Conservation (phyloP, 2,797 vertebrate genomes). For the Myotis vivesi region DNA sequence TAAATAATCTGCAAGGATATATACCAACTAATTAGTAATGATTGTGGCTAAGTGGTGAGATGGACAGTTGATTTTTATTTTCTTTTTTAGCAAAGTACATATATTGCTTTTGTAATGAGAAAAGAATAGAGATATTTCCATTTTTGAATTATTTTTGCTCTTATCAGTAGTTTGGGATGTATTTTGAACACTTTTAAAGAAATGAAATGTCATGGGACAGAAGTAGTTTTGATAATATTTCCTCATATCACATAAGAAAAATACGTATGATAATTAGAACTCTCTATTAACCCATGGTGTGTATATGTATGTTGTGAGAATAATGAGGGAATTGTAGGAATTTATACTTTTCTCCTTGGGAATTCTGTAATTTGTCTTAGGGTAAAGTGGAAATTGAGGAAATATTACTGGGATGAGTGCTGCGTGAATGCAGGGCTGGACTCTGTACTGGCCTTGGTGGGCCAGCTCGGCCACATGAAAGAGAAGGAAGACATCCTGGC, state of each 20-base stretch:
- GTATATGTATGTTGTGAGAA: background rate
- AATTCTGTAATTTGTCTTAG: background rate
- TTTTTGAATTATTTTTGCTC: background rate
- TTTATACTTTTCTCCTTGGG: background rate
- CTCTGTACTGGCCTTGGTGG: too few species aligned
- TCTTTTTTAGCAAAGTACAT: background rate
- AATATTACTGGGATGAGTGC: background rate
- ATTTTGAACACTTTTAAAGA: conserved; percentile 24
- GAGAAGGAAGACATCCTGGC: background rate
- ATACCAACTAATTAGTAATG: background rate
- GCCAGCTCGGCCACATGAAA: background rate
- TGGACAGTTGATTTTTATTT: background rate
- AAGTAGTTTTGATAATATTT: background rate
- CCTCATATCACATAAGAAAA: background rate
- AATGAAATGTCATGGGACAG: background rate
- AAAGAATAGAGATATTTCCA: background rate
- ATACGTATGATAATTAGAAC: background rate
- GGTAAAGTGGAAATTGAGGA: background rate
- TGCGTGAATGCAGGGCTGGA: background rate
- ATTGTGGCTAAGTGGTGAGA: background rate
- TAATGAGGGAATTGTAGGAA: background rate
- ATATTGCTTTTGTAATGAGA: background rate
- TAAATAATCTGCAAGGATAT: background rate
- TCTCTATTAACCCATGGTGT: background rate
- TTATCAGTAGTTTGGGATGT: background rate